Base-by-base conservation (phyloP, 2,888 invertebrate species). In the Caenorhabditis wallacei region DNA sequence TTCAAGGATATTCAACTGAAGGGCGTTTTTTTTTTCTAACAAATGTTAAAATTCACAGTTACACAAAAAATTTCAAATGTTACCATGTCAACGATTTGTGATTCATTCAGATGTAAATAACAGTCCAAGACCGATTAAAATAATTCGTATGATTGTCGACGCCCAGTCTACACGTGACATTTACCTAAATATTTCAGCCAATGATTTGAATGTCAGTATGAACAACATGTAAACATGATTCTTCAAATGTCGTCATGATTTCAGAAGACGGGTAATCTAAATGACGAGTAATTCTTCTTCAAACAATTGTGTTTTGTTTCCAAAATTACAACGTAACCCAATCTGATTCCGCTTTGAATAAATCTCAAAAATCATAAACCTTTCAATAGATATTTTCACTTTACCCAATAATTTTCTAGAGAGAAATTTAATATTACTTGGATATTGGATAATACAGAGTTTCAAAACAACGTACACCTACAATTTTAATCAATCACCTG, bases 101-200 rank as follows among this genome's bases (percentile, higher is more conserved):
- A 37, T 59, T 30, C 3, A 2, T 40, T 59, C 40, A 20, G 13
- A 59, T 18, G 2, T 40, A 3, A 13, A 11, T 22, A 43, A 26
- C 43, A 61, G 18, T 18, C 30, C 30, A 30, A 30, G 8, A 18
- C 46, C 46, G 18, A 48, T 48, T 18, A 13, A 48, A 48, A 48
- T 18, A 48, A 48, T 48, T 48, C 8, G n/a, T 7, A 48, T 46
- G 11, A 43, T 70, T 18, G 35, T 51, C 71, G 35, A 76, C 68
- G 68, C 76, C 68, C 51, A 40, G 57, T 59, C 76, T 76, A 35
- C 76, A 76, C 66, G 64, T 64, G 74, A 63, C 48, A 46, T 56
- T n/a, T 37, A n/a, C n/a, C n/a, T n/a, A n/a, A n/a, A n/a, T n/a
- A 30, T 75, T 68, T 59, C 68, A 68, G 53, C 51, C 68, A 76